These are phyloP conservation scores for Acanthurus leucopareius DNA, from an alignment of 2,797 vertebrate species.

Conservation along the genomic window DNA sequence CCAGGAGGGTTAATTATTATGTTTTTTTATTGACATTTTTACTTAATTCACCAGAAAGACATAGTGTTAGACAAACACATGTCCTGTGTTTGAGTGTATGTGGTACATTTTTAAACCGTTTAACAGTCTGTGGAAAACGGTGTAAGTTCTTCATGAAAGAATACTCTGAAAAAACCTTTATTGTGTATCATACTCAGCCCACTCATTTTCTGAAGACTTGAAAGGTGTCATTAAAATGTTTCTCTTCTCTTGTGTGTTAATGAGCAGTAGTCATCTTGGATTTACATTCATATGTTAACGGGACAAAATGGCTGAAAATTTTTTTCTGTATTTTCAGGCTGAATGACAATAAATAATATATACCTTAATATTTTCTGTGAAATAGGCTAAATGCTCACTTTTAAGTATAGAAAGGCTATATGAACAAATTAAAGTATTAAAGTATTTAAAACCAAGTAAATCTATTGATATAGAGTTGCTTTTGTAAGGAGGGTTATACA, in stretches of 20 bases:
- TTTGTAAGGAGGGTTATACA: too few species aligned
- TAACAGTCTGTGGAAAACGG: not conserved
- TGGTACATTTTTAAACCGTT: not conserved
- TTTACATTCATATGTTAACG: not conserved
- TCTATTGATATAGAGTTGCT: too few species aligned
- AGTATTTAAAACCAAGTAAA: too few species aligned
- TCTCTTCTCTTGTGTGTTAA: not conserved
- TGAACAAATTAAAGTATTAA: too few species aligned
- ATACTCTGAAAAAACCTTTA: not conserved
- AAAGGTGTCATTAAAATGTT: not conserved
- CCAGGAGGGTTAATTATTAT: slow-evolving; percentile 53
- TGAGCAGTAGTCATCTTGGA: not conserved
- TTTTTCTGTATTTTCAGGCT: too few species aligned
- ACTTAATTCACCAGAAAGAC: slow-evolving; percentile 38
- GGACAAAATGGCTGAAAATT: not conserved
- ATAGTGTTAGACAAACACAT: not conserved
- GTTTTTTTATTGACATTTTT: slow-evolving; percentile 37
- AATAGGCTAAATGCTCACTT: too few species aligned
- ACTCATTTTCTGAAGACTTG: not conserved
- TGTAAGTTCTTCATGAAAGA: not conserved
- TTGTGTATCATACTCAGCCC: not conserved
- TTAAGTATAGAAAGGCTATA: too few species aligned
- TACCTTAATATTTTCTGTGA: too few species aligned
- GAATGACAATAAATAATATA: too few species aligned
- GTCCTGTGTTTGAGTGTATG: not conserved